Base-by-base conservation (phyloP, 2,113 vertebrate genomes). In the Oryzias melastigma region DNA sequence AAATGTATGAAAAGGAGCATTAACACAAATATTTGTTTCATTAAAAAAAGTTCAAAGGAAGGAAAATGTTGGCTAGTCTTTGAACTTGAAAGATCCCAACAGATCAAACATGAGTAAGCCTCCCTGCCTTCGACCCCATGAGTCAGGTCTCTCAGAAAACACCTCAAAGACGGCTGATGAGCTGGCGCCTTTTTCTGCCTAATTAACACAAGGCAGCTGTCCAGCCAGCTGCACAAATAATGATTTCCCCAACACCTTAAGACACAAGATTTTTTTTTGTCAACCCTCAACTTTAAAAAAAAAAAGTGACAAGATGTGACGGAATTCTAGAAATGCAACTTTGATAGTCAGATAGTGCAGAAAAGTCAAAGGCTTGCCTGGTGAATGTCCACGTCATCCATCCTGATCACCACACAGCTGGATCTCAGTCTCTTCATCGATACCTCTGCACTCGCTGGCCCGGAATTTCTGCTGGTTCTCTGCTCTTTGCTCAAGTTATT, bases 331-430 rank as follows among this genome's bases (percentile, higher is more conserved):
- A 27, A 5, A 27, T 27, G 25, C 25, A 4, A 27, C 25, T 27
- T 27, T 27, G 22, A 22, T 3, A 2, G 25, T 27, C 25, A 5
- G 25, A 27, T 5, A 27, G 5, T 5, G 25, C 25, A 40, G 51
- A 35, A 53, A 76, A 81, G 77, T 59, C 71, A 44, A 57, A 73
- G 51, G 25, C 85, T 84, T 81, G 78, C 97, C 95, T 98, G 96
- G 85, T 95, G 94, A 71, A 99, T 93, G 82, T 98, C 93, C 83
- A 99, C 62, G 78, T 98, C 95, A 54, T 98, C 96, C 70, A 98
- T 92, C 10, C 96, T 81, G 50, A 98, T 68, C 35, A 98, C 88
- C 73, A 98, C 63, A 1, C 95, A 98, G 88, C 95, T 95, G n/a
- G 95, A 98, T 7, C 95, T 93, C 27, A 98, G 94, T 49, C 93